Percentiles rank a stretch among this genome's conserved stretches.
Conservation (phyloP, 2,888 invertebrate species). For the Xestia c-nigrum region DNA sequence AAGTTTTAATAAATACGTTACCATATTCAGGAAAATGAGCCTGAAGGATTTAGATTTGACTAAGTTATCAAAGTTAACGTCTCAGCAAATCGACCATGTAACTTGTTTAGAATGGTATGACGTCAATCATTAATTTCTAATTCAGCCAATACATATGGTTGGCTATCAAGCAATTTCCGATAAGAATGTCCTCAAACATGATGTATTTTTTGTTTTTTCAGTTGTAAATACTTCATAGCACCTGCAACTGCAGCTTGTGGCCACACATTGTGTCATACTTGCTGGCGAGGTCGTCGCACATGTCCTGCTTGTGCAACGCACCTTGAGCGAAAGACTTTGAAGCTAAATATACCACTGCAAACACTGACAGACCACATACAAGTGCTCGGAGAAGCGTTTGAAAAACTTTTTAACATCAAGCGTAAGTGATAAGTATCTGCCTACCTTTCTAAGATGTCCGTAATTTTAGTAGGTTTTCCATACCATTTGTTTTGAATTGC, state of each 20-base stretch:
- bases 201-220: slow-evolving; percentile 65
- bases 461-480: slow-evolving; percentile 14
- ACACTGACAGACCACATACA: slow-evolving; percentile 76
- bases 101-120: slow-evolving; percentile 85
- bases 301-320: slow-evolving; percentile 78
- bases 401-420: slow-evolving; percentile 80
- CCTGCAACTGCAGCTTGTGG: slow-evolving; percentile 83
- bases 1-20: slow-evolving; percentile 10
- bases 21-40: slow-evolving; percentile 66
- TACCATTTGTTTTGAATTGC: background rate
- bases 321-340: slow-evolving; percentile 74
- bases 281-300: slow-evolving; percentile 78
- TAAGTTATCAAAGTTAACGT: slow-evolving; percentile 73
- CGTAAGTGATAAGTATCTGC: slow-evolving; percentile 71
- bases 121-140: background rate
- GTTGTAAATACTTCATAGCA: slow-evolving; percentile 82
- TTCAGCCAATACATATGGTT: background rate
- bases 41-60: slow-evolving; percentile 71
- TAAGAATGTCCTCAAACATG: background rate
- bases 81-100: slow-evolving; percentile 76
- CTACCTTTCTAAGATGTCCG: background rate
- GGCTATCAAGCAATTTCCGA: background rate
- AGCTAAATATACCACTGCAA: slow-evolving; percentile 77
- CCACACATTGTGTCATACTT: slow-evolving; percentile 82
- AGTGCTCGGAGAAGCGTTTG: slow-evolving; percentile 75